Base-by-base conservation (phyloP, 1,140 invertebrate genomes). In the Rhagoletis pomonella region DNA sequence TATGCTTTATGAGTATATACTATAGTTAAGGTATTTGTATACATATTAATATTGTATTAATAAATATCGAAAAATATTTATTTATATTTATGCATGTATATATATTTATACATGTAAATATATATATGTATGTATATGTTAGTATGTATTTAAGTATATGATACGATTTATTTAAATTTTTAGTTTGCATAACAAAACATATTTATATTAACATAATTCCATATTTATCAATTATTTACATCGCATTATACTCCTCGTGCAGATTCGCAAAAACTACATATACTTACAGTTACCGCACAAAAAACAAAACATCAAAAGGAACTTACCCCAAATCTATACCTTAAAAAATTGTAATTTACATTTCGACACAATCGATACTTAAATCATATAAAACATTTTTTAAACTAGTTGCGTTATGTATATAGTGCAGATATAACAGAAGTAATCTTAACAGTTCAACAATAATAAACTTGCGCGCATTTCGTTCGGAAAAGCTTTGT, bases 61-160 rank as follows among this genome's bases (percentile, higher is more conserved):
- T 88, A 88, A 86, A 86, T 88, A 88, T 88, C 87, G 84, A 86
- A 88, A 88, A 88, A 88, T 88, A 88, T 86, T 88, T 69, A 19
- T 86, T 65, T 50, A 44, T 65, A 60, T 62, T 19, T 87, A 86
- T 87, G 9, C 50, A 59, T 73, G 10, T 87, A 62, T 29, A 17
- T 86, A 77, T 81, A 4, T 59, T 0, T 29, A 29, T 29, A n/a
- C 7, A 59, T 58, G 47, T 85, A 85, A 17, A 65, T 87, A 17
- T 85, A 60, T 65, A 42, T 73, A 60, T 88, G 55, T 19, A 6
- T 86, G 58, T 88, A 47, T 77, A 77, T 55, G 50, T 29, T 29
- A 29, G 29, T 29, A 14, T 17, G 65, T 55, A 7, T 55, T 29
- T 47, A 64, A 47, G 85, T 64, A 64, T 86, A 65, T 42, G 60